A percentile compares a stretch with the other conserved stretches of the same genome.
phyloP scores from a whole-genome alignment of 2,797 vertebrate genomes.

The Spondyliosoma cantharus region DNA sequence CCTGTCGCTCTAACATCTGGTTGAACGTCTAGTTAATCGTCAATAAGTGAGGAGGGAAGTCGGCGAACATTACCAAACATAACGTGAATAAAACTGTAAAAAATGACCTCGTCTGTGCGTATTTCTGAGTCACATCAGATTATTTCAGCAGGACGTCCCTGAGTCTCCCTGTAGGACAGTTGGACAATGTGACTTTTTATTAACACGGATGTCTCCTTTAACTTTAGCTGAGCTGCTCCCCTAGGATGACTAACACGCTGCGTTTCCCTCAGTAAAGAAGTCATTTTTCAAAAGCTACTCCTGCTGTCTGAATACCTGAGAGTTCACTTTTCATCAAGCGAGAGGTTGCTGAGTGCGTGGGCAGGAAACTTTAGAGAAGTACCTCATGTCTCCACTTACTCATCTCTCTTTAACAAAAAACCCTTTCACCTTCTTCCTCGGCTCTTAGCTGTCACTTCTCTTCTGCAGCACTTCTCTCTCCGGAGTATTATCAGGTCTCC shows the following conservation, averaged over 20 bases:
- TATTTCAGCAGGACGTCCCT: background rate
- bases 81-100: background rate
- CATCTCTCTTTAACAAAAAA: background rate
- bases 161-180: background rate
- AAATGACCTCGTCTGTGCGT: too few relatives aligned
- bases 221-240: background rate
- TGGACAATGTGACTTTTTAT: background rate
- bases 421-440: background rate
- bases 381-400: background rate
- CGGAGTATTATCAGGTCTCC: conserved; percentile 31
- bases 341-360: conserved; percentile 1
- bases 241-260: background rate
- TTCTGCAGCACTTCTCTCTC: conserved; percentile 24
- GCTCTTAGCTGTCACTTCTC: conserved; percentile 21
- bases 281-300: conserved; percentile 6
- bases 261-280: background rate
- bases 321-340: background rate
- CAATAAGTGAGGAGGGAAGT: too few relatives aligned
- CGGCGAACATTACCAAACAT: too few relatives aligned
- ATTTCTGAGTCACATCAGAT: too few relatives aligned
- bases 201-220: conserved; percentile 10
- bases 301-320: conserved; percentile 18
- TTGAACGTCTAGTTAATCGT: too few relatives aligned
- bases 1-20: too few relatives aligned
- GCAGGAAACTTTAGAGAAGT: conserved; percentile 19